Conservation (phyloP, 2,888 invertebrate species). For the Catocala nupta region DNA sequence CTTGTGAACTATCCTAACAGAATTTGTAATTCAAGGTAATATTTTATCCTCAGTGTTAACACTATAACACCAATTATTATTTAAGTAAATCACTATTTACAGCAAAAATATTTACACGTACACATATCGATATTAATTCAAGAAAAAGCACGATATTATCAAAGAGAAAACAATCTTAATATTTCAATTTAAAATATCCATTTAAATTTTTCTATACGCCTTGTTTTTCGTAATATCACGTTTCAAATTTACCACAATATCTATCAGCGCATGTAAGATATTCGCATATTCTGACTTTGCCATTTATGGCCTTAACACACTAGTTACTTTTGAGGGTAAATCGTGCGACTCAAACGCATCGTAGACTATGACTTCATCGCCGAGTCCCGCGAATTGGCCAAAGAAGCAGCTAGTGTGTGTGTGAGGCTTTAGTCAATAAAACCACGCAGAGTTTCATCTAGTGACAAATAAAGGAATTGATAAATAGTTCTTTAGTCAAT, state of each 20-base stretch:
- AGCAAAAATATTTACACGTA: conserved; percentile 38
- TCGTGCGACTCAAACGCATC: conserved; percentile 1
- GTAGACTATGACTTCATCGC: neutral
- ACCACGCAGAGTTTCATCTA: conserved; percentile 55
- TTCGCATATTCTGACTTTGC: conserved; percentile 51
- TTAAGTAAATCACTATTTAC: conserved; percentile 43
- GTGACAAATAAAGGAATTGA: conserved; percentile 78
- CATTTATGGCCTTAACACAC: conserved; percentile 16
- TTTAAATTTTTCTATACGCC: conserved; percentile 9
- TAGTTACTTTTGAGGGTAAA: neutral
- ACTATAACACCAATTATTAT: conserved; percentile 43
- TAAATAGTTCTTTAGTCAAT: conserved; percentile 77
- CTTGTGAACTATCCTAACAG: neutral
- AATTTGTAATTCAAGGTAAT: neutral
- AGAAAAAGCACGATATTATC: conserved; percentile 1
- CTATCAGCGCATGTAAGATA: conserved; percentile 58
- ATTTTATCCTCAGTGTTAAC: neutral
- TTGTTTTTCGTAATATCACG: conserved; percentile 12
- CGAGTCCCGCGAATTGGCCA: neutral
- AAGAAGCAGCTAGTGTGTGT: neutral
- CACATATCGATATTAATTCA: conserved; percentile 38
- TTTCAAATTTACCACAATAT: conserved; percentile 14
- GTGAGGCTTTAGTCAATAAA: conserved; percentile 29
- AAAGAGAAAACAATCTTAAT: conserved; percentile 19
- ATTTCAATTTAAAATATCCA: conserved; percentile 28